These are phyloP conservation scores for Peromyscus leucopus DNA, from an alignment of 2,113 vertebrate genomes.

Conservation along the genomic window DNA sequence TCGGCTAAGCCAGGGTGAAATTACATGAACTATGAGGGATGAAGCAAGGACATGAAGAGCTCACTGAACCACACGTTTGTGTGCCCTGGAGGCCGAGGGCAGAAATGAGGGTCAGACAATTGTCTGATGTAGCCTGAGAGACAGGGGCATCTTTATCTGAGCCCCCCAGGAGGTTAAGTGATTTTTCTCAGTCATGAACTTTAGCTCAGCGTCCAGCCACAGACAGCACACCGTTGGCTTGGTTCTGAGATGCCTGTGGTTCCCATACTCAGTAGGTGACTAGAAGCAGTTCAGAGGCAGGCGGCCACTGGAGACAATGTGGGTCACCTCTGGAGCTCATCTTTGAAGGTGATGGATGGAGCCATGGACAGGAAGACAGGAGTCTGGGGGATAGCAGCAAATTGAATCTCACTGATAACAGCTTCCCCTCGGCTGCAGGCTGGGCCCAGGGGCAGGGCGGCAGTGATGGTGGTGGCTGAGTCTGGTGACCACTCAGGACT, in stretches of 20 bases:
- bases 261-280: neutral
- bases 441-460: neutral
- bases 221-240: neutral
- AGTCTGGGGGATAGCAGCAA: neutral
- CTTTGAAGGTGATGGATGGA: neutral
- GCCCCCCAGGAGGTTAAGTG: neutral
- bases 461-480: rapidly evolving
- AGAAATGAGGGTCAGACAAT: neutral
- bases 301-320: neutral
- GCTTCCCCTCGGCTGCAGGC: neutral
- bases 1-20: neutral
- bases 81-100: neutral
- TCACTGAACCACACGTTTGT: too few species aligned
- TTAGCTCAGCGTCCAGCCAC: neutral
- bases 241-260: neutral
- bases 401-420: neutral
- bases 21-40: too few species aligned
- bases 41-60: neutral
- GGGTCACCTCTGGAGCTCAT: neutral
- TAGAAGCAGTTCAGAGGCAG: neutral
- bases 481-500: neutral
- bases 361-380: neutral
- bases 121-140: neutral
- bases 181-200: neutral
- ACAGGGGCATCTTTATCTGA: neutral